These are phyloP conservation scores for Xyrauchen texanus DNA, from an alignment of 2,113 vertebrate species.

Conservation along the genomic window DNA sequence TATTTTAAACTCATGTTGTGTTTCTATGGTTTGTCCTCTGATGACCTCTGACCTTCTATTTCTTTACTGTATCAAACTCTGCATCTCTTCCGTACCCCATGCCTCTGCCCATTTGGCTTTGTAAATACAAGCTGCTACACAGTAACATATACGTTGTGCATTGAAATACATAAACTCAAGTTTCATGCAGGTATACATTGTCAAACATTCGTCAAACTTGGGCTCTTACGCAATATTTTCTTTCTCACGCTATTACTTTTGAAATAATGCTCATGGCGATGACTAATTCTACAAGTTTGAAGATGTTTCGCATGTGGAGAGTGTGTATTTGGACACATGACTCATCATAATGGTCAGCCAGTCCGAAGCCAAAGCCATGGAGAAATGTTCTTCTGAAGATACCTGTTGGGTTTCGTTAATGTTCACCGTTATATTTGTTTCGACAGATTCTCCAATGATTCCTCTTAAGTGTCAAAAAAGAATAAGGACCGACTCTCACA, in stretches of 20 bases:
- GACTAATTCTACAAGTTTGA: not conserved
- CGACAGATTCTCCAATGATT: conserved; percentile 8
- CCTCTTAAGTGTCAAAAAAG: conserved; percentile 45
- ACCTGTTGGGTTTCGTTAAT: conserved; percentile 6
- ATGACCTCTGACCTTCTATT: conserved; percentile 72
- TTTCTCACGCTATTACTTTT: conserved; percentile 4
- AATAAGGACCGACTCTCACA: conserved; percentile 52
- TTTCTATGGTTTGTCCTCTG: conserved; percentile 31
- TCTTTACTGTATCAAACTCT: conserved; percentile 54
- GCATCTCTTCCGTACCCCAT: conserved; percentile 75
- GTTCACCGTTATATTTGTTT: conserved; percentile 28
- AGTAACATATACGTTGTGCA: conserved; percentile 82
- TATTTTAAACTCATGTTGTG: conserved; percentile 31
- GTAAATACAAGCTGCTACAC: conserved; percentile 78
- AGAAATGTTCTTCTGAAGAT: conserved; percentile 10
- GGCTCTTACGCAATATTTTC: conserved; percentile 31
- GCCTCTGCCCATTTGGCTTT: conserved; percentile 79
- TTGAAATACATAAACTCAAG: conserved; percentile 76
- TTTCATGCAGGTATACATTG: not conserved
- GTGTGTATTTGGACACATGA: conserved; percentile 5
- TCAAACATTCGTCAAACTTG: conserved; percentile 9
- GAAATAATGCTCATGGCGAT: conserved; percentile 5
- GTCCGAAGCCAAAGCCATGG: conserved; percentile 25
- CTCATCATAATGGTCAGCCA: not conserved
- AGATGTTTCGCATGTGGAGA: conserved; percentile 6